Conservation (phyloP, 2,888 invertebrate species). For the Drosophila prolongata region DNA sequence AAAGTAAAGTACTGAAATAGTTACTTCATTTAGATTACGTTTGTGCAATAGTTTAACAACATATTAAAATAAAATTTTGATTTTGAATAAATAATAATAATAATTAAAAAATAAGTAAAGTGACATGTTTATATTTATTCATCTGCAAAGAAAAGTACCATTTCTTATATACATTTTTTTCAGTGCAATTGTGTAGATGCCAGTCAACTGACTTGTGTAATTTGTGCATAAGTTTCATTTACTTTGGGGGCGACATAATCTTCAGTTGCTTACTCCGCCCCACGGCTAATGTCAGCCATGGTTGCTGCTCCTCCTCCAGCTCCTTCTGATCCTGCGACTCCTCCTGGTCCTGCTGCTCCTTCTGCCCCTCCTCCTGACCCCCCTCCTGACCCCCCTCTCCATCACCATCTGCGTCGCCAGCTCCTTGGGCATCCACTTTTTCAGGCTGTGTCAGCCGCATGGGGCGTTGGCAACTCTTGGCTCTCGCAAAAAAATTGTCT, state of each 20-base stretch:
- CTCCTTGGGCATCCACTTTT: conserved; percentile 7
- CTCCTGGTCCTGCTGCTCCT: neutral
- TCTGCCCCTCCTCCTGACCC: neutral
- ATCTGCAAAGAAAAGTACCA: no score
- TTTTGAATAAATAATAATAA: no score
- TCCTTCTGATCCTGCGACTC: conserved; percentile 4
- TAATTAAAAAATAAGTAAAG: no score
- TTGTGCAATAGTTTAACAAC: no score
- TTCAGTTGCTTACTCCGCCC: conserved; percentile 64
- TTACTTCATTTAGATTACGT: no score
- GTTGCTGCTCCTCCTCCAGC: conserved; percentile 9
- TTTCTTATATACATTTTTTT: neutral
- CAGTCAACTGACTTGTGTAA: conserved; percentile 76
- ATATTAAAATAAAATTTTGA: no score
- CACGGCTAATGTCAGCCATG: conserved; percentile 46
- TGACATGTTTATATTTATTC: no score
- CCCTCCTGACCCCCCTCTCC: neutral
- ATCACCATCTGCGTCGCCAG: neutral
- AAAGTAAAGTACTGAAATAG: no score
- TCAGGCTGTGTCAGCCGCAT: conserved; percentile 42
- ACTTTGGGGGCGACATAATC: conserved; percentile 77
- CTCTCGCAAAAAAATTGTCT: conserved; percentile 60
- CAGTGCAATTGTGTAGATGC: conserved; percentile 28
- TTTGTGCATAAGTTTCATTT: conserved; percentile 79
- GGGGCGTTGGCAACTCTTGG: no score